Percentiles rank a stretch among this genome's conserved stretches.
These are phyloP conservation scores for Lota lota DNA, from an alignment of 2,113 vertebrate genomes.

Conservation along the genomic window DNA sequence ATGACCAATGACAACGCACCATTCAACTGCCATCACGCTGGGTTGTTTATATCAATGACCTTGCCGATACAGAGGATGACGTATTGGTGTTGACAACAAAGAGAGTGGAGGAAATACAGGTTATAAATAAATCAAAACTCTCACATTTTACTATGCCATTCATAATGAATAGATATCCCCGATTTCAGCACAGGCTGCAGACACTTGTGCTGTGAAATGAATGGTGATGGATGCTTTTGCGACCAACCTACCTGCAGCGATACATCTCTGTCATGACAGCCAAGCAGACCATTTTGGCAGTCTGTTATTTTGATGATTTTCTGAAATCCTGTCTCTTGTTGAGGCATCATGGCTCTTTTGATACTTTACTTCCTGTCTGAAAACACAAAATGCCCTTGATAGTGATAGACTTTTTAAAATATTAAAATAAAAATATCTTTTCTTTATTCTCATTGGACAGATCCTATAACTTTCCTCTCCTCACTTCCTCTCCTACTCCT, in stretches of 20 bases:
- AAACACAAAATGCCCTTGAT: background rate
- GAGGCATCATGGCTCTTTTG: background rate
- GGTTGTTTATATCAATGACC: background rate
- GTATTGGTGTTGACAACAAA: background rate
- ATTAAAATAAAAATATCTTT: background rate
- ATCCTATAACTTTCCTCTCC: background rate
- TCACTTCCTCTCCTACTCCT: background rate
- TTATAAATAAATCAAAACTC: slow-evolving; percentile 2
- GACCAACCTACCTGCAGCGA: background rate
- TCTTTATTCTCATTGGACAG: background rate
- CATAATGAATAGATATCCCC: slow-evolving; percentile 42
- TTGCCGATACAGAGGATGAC: background rate
- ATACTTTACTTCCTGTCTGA: background rate
- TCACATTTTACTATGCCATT: slow-evolving; percentile 28
- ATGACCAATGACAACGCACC: too few species aligned
- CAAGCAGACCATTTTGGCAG: background rate
- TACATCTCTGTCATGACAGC: background rate
- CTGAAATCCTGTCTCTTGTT: background rate
- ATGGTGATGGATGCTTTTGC: slow-evolving; percentile 21
- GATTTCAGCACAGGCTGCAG: slow-evolving; percentile 22
- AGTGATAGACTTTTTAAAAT: too few species aligned
- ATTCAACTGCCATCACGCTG: too few species aligned
- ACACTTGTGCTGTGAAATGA: slow-evolving; percentile 38
- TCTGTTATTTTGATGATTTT: background rate
- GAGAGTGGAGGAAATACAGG: background rate